Evolutionary conservation across 2,113 vertebrate genomes (phyloP).

Genomic region (Phrynosoma platyrhinos): DNA sequence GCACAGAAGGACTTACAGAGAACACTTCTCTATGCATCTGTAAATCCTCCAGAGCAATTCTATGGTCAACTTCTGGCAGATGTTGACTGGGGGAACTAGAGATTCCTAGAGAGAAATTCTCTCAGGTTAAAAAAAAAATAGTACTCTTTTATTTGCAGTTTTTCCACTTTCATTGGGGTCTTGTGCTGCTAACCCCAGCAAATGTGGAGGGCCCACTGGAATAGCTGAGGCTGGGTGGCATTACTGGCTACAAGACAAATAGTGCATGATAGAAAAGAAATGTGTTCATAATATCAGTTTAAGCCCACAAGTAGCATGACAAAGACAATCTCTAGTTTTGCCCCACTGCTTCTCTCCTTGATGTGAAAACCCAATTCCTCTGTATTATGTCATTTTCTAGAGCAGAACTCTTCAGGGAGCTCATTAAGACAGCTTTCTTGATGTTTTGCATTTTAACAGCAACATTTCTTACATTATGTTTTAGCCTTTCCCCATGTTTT

Average conservation of each 20-base stretch:
- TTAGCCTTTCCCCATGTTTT: not conserved
- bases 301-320: not conserved
- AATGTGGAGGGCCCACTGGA: too few species aligned
- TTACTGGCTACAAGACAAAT: not conserved
- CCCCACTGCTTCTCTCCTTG: not conserved
- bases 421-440: constrained; percentile 3
- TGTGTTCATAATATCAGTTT: not conserved
- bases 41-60: too few species aligned
- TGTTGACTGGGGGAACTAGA: too few species aligned
- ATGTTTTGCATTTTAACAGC: not conserved
- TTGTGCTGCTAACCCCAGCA: too few species aligned
- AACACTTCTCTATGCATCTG: too few species aligned
- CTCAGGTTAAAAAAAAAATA: too few species aligned
- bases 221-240: not conserved
- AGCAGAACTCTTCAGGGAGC: constrained; percentile 1
- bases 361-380: not conserved
- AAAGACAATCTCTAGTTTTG: not conserved
- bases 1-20: too few species aligned
- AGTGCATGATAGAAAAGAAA: not conserved
- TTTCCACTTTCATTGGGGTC: too few species aligned
- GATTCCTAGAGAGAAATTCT: too few species aligned
- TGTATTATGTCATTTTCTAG: not conserved
- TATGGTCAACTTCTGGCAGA: too few species aligned
- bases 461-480: not conserved
- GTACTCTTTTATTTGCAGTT: too few species aligned